These are phyloP conservation scores for Eilema caniola DNA, from an alignment of 2,888 invertebrate species.

Conservation along the genomic window DNA sequence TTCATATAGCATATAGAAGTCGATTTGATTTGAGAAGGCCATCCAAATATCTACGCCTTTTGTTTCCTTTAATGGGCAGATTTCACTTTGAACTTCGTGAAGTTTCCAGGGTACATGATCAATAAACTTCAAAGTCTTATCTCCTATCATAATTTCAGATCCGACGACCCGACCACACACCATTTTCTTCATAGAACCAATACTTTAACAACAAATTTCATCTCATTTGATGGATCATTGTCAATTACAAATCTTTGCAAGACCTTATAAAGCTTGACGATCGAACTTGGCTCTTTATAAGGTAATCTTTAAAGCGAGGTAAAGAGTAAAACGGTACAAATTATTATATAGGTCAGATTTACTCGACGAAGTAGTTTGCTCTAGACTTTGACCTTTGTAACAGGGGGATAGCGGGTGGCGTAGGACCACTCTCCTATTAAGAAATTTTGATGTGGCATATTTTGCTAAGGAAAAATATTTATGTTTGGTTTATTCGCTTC, in stretches of 20 bases:
- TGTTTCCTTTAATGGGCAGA: not conserved
- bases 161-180: slow-evolving; percentile 13
- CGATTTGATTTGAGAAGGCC: too few relatives aligned
- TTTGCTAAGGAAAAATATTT: not conserved
- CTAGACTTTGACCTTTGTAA: slow-evolving; percentile 66
- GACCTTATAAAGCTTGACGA: slow-evolving; percentile 33
- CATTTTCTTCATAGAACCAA: slow-evolving; percentile 12
- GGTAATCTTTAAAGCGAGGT: slow-evolving; percentile 26
- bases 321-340: slow-evolving; percentile 47
- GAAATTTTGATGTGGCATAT: slow-evolving; percentile 32
- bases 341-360: slow-evolving; percentile 50
- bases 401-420: slow-evolving; percentile 41
- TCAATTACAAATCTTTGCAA: slow-evolving; percentile 18
- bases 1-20: not conserved
- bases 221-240: slow-evolving; percentile 17
- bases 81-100: not conserved
- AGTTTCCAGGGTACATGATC: not conserved
- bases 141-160: not conserved
- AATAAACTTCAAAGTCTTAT: not conserved
- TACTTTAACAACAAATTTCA: slow-evolving; percentile 19
- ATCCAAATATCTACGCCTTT: too few relatives aligned
- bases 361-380: slow-evolving; percentile 43
- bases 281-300: slow-evolving; percentile 39
- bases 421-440: slow-evolving; percentile 19
- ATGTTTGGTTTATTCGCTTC: not conserved